These are phyloP conservation scores for Cathartes aura DNA, from an alignment of 2,113 vertebrate genomes.

Conservation along the genomic window DNA sequence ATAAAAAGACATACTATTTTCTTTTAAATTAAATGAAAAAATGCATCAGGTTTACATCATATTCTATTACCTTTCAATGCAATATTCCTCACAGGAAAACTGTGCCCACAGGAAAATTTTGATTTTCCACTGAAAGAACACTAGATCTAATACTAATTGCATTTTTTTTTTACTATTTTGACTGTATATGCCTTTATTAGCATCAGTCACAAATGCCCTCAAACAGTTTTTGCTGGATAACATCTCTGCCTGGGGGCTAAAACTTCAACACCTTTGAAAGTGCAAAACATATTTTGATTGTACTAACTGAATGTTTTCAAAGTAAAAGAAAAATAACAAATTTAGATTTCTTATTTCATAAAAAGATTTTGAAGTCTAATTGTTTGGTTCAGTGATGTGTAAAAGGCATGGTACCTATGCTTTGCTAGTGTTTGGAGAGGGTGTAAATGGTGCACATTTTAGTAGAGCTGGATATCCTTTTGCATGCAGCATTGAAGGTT, in stretches of 20 bases:
- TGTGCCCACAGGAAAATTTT: background rate
- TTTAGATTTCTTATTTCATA: background rate
- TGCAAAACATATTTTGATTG: background rate
- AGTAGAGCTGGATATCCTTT: background rate
- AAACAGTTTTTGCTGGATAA: background rate
- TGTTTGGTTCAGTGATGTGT: background rate
- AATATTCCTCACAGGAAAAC: background rate
- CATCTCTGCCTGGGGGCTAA: background rate
- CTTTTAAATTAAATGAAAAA: background rate
- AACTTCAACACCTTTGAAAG: background rate
- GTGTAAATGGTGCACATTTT: background rate
- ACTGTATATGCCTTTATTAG: background rate
- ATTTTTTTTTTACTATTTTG: background rate
- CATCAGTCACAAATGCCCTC: background rate
- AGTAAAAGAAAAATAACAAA: background rate
- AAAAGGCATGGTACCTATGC: background rate
- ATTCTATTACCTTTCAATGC: background rate
- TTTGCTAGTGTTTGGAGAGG: background rate
- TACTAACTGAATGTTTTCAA: background rate
- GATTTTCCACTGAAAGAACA: background rate
- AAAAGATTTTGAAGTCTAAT: background rate
- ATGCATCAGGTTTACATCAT: background rate
- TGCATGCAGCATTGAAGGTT: background rate
- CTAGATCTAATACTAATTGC: background rate
- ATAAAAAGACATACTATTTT: background rate